phyloP scores from a whole-genome alignment of 2,113 vertebrate species.

The Nematolebias whitei region DNA sequence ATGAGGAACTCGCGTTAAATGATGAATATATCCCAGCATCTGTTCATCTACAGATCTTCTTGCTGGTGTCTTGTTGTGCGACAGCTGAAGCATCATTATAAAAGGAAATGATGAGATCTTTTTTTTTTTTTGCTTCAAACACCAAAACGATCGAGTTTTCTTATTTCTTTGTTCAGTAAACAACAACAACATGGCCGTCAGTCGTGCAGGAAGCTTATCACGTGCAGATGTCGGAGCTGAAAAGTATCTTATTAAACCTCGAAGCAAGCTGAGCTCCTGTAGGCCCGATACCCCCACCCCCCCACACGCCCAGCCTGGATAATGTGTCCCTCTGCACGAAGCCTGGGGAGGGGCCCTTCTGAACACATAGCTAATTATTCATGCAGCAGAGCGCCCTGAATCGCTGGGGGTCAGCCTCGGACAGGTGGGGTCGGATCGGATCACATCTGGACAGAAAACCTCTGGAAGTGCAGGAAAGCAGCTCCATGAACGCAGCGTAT shows the following conservation, averaged over 20 bases:
- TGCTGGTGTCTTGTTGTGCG: not conserved
- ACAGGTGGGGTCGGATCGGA: too few relatives aligned
- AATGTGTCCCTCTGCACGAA: too few relatives aligned
- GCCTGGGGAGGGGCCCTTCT: slow-evolving; percentile 28
- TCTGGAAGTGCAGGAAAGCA: too few relatives aligned
- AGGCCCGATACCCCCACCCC: slow-evolving; percentile 20
- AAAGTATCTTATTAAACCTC: slow-evolving; percentile 11
- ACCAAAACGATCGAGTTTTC: not conserved
- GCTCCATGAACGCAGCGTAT: too few relatives aligned
- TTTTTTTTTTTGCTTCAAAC: slow-evolving; percentile 1
- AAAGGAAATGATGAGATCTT: not conserved
- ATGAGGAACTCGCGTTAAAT: too few relatives aligned
- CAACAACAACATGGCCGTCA: slow-evolving; percentile 1
- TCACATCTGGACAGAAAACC: too few relatives aligned
- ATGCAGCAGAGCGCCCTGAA: slow-evolving; percentile 42
- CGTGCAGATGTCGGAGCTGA: slow-evolving; percentile 16
- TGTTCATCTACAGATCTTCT: not conserved
- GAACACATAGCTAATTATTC: slow-evolving; percentile 45
- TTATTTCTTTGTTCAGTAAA: not conserved
- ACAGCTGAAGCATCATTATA: not conserved
- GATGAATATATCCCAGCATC: too few relatives aligned
- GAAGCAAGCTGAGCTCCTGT: slow-evolving; percentile 2
- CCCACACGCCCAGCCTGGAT: too few relatives aligned
- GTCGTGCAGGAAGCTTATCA: slow-evolving; percentile 15
- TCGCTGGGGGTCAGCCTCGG: too few relatives aligned